Percentiles rank a stretch among this genome's conserved stretches.
phyloP scores from a whole-genome alignment of 2,888 invertebrate genomes.

The Cyrtodaria siliqua region DNA sequence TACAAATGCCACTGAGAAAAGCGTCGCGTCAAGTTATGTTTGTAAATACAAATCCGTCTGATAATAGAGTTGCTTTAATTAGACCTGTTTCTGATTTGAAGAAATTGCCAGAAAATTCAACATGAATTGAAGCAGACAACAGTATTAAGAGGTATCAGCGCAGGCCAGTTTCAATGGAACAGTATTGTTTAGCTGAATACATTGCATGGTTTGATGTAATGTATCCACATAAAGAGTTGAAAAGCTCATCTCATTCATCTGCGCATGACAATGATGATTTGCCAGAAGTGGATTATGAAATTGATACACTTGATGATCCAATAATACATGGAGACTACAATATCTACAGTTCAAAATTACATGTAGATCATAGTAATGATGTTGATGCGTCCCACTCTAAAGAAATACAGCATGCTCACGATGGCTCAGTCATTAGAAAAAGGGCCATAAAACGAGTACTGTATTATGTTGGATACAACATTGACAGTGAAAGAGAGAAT shows the following conservation, averaged over 20 bases:
- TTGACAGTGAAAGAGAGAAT: constrained; percentile 60
- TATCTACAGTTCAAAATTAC: not conserved
- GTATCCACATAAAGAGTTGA: not conserved
- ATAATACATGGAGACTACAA: too few relatives aligned
- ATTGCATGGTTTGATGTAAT: constrained; percentile 5
- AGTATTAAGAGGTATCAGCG: constrained; percentile 9
- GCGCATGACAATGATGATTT: not conserved
- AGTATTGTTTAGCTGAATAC: constrained; percentile 41
- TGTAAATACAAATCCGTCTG: constrained; percentile 32
- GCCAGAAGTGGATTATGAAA: not conserved
- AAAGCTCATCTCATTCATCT: not conserved
- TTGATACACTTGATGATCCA: not conserved
- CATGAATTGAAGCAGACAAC: constrained; percentile 31
- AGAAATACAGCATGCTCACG: not conserved
- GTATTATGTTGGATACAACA: not conserved
- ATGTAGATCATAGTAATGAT: not conserved
- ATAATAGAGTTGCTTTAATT: constrained; percentile 37
- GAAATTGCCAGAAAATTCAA: constrained; percentile 42
- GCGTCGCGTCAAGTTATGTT: constrained; percentile 41
- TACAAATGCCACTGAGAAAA: constrained; percentile 54
- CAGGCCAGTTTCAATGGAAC: too few relatives aligned
- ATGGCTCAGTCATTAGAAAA: not conserved
- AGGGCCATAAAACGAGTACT: not conserved
- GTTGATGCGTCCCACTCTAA: not conserved
- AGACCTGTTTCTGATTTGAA: constrained; percentile 32